Percentiles rank a stretch among this genome's conserved stretches.
phyloP scores from a whole-genome alignment of 2,888 invertebrate species.

The Tetragonisca angustula region DNA sequence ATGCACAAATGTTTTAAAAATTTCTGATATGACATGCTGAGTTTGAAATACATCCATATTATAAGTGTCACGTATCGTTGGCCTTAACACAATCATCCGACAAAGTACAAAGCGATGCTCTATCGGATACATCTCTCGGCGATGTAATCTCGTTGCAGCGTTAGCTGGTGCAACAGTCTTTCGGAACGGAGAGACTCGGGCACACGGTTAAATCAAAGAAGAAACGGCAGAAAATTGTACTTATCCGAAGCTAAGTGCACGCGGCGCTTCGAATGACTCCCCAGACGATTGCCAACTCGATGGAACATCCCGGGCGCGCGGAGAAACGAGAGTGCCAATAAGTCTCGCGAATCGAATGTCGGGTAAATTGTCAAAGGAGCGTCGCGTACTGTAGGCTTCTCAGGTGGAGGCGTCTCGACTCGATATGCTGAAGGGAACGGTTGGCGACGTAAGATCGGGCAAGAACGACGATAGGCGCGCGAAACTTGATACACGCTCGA shows the following conservation, averaged over 20 bases:
- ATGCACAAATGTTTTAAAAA: too few relatives aligned
- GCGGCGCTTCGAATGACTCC: conserved; percentile 24
- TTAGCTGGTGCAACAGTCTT: too few relatives aligned
- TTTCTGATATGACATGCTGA: too few relatives aligned
- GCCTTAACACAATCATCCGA: background rate
- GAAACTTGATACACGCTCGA: conserved; percentile 56
- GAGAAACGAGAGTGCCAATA: conserved; percentile 45
- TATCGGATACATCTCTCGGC: conserved; percentile 12
- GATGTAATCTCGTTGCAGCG: conserved; percentile 20
- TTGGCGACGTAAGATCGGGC: conserved; percentile 6
- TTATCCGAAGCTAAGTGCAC: conserved; percentile 41
- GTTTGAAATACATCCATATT: too few relatives aligned
- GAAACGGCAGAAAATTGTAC: conserved; percentile 47
- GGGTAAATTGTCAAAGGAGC: conserved; percentile 60
- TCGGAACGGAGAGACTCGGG: background rate
- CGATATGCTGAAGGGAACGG: background rate
- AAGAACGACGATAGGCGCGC: conserved; percentile 38
- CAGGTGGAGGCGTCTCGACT: background rate
- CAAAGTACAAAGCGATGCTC: conserved; percentile 37
- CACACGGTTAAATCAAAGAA: conserved; percentile 23
- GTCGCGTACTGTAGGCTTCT: conserved; percentile 24
- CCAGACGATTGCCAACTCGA: background rate
- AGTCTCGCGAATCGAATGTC: conserved; percentile 49
- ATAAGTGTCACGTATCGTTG: too few relatives aligned
- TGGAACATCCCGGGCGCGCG: conserved; percentile 7